These are phyloP conservation scores for Zosterops lateralis DNA, from an alignment of 2,113 vertebrate species.

Conservation along the genomic window DNA sequence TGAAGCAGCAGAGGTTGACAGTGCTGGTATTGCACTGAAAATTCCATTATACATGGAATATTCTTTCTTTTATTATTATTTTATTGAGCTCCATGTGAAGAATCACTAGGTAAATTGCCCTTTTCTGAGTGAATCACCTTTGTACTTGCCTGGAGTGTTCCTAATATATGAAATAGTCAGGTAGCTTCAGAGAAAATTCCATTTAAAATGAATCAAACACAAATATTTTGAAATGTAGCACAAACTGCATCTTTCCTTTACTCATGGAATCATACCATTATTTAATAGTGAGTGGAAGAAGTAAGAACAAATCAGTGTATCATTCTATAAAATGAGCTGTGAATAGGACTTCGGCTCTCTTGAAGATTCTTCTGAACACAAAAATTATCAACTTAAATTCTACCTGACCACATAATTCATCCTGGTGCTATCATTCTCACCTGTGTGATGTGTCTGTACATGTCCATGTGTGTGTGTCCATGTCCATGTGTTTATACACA, in stretches of 20 bases:
- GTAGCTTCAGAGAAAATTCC: not conserved
- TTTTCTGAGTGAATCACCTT: constrained; percentile 27
- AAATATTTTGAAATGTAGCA: not conserved
- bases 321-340: not conserved
- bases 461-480: too few relatives aligned
- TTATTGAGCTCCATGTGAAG: not conserved
- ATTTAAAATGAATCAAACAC: not conserved
- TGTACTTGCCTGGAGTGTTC: not conserved
- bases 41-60: constrained; percentile 22
- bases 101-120: constrained; percentile 7
- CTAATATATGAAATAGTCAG: not conserved
- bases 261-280: not conserved
- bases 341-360: not conserved
- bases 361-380: not conserved
- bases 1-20: not conserved
- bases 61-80: constrained; percentile 22
- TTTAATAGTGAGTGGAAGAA: not conserved
- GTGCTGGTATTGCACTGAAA: not conserved
- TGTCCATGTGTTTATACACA: not conserved
- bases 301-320: not conserved
- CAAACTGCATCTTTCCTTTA: not conserved
- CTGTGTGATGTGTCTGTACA: not conserved
- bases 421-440: not conserved
- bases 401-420: not conserved
- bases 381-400: not conserved